phyloP scores from a whole-genome alignment of 2,797 vertebrate genomes.

The Microhierax caerulescens region DNA sequence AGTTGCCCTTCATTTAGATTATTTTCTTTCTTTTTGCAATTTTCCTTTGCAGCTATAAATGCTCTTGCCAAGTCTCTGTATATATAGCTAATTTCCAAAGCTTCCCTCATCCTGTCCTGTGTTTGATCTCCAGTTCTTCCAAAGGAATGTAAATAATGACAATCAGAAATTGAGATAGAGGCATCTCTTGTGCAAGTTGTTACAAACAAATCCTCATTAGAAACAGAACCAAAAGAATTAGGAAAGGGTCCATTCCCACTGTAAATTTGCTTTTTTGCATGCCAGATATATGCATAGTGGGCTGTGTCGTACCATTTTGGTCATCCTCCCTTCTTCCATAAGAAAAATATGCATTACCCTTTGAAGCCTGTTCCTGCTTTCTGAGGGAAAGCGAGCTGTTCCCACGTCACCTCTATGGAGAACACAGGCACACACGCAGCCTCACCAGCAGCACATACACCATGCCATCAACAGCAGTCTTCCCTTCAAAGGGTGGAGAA shows the following conservation, averaged over 20 bases:
- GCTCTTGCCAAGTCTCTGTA: constrained; percentile 3
- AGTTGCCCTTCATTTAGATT: constrained; percentile 16
- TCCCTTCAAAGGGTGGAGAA: background rate
- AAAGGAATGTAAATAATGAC: constrained; percentile 19
- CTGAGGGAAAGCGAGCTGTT: background rate
- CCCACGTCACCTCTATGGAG: background rate
- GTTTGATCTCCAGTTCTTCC: constrained; percentile 7
- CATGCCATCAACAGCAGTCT: background rate
- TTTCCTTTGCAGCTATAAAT: constrained; percentile 26
- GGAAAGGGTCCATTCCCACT: background rate
- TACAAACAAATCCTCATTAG: background rate
- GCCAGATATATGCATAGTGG: background rate
- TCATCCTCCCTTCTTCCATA: background rate
- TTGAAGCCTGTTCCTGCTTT: background rate
- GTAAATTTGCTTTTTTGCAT: background rate
- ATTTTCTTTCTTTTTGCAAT: background rate
- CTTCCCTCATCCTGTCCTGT: background rate
- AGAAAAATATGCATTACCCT: background rate
- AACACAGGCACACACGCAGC: rapidly evolving
- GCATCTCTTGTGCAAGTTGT: background rate
- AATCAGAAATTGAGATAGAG: background rate
- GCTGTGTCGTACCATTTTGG: background rate
- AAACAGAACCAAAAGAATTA: background rate
- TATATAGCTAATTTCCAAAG: constrained; percentile 31
- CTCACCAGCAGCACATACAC: background rate